phyloP scores from a whole-genome alignment of 2,113 vertebrate genomes.

The Columba janthina region DNA sequence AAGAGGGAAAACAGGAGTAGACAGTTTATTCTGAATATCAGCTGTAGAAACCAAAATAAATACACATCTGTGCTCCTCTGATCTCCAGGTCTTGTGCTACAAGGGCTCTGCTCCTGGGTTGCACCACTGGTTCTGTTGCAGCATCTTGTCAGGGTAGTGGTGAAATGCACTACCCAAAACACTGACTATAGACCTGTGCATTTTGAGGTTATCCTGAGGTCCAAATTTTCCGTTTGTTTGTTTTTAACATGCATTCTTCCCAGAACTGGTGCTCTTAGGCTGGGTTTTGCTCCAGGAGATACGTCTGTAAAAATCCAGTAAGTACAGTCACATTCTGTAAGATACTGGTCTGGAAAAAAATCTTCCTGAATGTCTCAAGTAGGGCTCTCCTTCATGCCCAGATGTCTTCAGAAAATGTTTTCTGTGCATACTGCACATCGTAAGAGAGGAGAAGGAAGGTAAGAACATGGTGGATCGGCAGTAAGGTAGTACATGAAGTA shows the following conservation, averaged over 20 bases:
- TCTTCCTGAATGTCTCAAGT: background rate
- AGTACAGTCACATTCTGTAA: background rate
- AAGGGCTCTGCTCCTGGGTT: background rate
- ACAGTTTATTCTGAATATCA: background rate
- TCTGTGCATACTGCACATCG: background rate
- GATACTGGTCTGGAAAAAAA: background rate
- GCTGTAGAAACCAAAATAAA: background rate
- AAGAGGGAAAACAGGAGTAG: background rate
- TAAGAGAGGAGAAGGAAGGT: background rate
- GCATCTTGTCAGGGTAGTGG: background rate
- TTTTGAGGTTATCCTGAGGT: background rate
- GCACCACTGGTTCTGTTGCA: background rate
- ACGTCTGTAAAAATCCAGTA: background rate
- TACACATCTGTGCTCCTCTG: rapidly evolving
- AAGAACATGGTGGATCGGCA: background rate
- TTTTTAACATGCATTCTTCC: rapidly evolving
- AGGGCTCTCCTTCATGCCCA: background rate
- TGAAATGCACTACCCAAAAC: background rate
- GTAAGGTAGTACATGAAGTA: background rate
- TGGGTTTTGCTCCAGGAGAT: background rate
- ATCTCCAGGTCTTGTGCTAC: background rate
- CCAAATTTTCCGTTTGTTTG: background rate
- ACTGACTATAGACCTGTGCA: rapidly evolving
- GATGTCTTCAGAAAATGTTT: background rate
- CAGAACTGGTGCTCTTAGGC: background rate